phyloP scores from a whole-genome alignment of 2,888 invertebrate species.

The Rosalia funebris region DNA sequence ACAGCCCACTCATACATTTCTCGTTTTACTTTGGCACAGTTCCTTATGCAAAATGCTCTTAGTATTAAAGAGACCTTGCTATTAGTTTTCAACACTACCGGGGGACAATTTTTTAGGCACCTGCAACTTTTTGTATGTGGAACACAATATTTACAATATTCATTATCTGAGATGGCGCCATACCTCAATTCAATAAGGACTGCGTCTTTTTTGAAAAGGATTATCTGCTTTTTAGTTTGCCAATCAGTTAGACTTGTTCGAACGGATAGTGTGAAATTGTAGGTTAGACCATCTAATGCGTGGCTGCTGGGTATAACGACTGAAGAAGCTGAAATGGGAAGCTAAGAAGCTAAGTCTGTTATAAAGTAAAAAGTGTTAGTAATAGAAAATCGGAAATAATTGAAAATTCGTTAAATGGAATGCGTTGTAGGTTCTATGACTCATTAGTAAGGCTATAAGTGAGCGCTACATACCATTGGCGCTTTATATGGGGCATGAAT shows the following conservation, averaged over 20 bases:
- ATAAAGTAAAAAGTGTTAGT: no score
- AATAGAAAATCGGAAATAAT: no score
- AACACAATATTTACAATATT: not conserved
- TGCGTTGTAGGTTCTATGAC: no score
- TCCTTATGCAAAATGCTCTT: constrained; percentile 21
- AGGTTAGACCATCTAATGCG: constrained; percentile 17
- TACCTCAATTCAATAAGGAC: constrained; percentile 12
- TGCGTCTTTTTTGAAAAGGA: constrained; percentile 10
- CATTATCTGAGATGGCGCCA: not conserved
- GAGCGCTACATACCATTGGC: no score
- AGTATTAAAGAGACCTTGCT: constrained; percentile 19
- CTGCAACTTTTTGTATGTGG: not conserved
- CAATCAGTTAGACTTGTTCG: constrained; percentile 25
- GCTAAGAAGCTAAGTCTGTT: no score
- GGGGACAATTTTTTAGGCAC: constrained; percentile 33
- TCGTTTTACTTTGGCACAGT: constrained; percentile 12
- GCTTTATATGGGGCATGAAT: no score
- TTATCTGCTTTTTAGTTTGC: constrained; percentile 9
- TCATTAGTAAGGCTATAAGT: no score
- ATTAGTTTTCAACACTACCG: constrained; percentile 25
- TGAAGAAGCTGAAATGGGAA: constrained; percentile 17
- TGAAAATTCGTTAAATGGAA: no score
- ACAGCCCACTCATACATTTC: constrained; percentile 27
- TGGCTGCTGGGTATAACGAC: constrained; percentile 19
- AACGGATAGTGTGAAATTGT: constrained; percentile 24